A percentile compares a stretch with the other conserved stretches of the same genome.
Conservation (phyloP, 2,888 invertebrate species). For the Elysia crispata region DNA sequence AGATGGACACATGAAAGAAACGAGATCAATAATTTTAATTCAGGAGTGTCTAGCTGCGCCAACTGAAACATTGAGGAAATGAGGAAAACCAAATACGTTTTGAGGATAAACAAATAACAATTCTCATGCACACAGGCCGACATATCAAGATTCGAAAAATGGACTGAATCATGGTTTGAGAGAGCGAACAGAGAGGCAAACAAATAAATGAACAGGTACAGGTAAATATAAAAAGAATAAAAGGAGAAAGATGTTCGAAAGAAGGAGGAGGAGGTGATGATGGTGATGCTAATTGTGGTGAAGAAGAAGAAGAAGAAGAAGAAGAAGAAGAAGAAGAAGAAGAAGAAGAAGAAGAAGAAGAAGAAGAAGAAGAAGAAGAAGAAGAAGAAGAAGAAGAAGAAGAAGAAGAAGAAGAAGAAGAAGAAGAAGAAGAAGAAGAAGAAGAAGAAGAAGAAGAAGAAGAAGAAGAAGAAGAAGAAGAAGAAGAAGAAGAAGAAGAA, state of each 20-base stretch:
- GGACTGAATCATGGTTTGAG: not conserved
- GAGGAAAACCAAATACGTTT: no score
- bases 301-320: conserved; percentile 40
- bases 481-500: no score
- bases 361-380: conserved; percentile 32
- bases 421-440: conserved; percentile 37
- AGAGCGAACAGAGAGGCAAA: conserved; percentile 10
- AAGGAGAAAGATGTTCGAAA: not conserved
- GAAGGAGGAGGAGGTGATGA: not conserved
- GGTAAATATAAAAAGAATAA: not conserved
- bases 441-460: conserved; percentile 22
- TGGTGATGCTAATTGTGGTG: not conserved
- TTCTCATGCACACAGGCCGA: no score
- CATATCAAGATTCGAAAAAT: not conserved
- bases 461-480: no score
- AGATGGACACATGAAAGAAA: no score
- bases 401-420: conserved; percentile 30
- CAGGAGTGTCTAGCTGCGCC: no score
- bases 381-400: conserved; percentile 30
- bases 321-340: conserved; percentile 41
- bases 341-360: conserved; percentile 36
- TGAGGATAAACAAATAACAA: no score
- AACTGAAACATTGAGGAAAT: no score
- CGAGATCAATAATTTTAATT: no score
- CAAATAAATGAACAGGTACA: not conserved